A percentile compares a stretch with the other conserved stretches of the same genome.
These are phyloP conservation scores for Rhinichthys klamathensis DNA, from an alignment of 2,113 vertebrate species.

Conservation along the genomic window DNA sequence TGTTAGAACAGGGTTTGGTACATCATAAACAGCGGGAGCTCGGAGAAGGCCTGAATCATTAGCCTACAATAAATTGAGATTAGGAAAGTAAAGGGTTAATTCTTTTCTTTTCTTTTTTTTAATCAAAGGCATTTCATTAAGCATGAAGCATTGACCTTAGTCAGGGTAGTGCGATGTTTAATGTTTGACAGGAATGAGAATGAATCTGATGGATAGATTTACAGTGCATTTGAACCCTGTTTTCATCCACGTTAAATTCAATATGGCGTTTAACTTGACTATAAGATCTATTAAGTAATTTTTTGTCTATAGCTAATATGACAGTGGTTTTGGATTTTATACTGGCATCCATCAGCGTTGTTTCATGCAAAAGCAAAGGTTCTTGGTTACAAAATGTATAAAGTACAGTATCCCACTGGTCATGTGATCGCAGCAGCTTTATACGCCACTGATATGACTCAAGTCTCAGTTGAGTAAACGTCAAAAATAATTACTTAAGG, in stretches of 20 bases:
- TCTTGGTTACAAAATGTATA: too few species aligned
- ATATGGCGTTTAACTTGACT: too few species aligned
- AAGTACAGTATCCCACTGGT: neutral
- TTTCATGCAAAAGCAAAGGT: neutral
- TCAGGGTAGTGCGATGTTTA: too few species aligned
- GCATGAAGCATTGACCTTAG: too few species aligned
- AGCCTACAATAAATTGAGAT: neutral
- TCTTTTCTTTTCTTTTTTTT: too few species aligned
- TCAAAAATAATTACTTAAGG: neutral
- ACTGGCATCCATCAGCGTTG: neutral
- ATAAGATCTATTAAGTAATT: neutral
- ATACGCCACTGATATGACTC: neutral
- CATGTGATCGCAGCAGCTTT: neutral
- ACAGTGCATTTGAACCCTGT: too few species aligned
- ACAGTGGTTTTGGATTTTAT: neutral
- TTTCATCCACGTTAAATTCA: too few species aligned
- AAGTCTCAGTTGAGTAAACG: neutral
- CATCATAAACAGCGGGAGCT: neutral
- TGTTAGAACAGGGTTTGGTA: neutral
- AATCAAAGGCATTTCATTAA: too few species aligned
- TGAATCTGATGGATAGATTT: too few species aligned
- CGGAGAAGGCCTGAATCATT: neutral
- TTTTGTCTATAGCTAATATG: neutral
- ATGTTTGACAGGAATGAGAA: too few species aligned
- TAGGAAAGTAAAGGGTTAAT: too few species aligned